These are phyloP conservation scores for Ceryle rudis DNA, from an alignment of 2,797 vertebrate genomes.

Conservation along the genomic window DNA sequence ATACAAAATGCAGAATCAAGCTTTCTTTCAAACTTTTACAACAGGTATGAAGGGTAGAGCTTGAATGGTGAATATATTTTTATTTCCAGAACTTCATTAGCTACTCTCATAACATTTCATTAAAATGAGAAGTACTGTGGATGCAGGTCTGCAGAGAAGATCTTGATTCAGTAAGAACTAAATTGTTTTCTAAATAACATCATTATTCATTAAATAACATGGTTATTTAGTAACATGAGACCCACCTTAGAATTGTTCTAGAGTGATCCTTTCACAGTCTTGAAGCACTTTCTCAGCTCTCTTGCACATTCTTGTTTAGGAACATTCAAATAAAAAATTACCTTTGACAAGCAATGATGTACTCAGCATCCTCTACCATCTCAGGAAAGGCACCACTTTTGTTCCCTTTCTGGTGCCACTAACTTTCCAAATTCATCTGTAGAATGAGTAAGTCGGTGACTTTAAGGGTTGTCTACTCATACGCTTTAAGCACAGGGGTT, in stretches of 20 bases:
- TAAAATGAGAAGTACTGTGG: background rate
- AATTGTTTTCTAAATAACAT: background rate
- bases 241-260: background rate
- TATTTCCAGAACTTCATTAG: background rate
- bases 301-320: background rate
- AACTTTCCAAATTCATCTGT: background rate
- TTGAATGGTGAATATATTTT: background rate
- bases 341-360: background rate
- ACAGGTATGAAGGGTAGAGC: background rate
- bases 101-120: background rate
- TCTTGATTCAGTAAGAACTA: background rate
- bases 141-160: background rate
- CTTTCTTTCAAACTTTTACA: background rate
- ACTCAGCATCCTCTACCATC: background rate
- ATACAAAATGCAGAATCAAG: background rate
- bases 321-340: background rate
- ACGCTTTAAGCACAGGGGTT: background rate
- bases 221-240: background rate
- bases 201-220: background rate
- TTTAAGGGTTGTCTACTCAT: background rate
- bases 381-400: background rate
- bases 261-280: background rate
- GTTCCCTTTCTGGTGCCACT: background rate
- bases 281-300: background rate
- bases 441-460: background rate